These are phyloP conservation scores for Sus scrofa DNA, from an alignment of 2,113 vertebrate genomes.

Conservation along the genomic window DNA sequence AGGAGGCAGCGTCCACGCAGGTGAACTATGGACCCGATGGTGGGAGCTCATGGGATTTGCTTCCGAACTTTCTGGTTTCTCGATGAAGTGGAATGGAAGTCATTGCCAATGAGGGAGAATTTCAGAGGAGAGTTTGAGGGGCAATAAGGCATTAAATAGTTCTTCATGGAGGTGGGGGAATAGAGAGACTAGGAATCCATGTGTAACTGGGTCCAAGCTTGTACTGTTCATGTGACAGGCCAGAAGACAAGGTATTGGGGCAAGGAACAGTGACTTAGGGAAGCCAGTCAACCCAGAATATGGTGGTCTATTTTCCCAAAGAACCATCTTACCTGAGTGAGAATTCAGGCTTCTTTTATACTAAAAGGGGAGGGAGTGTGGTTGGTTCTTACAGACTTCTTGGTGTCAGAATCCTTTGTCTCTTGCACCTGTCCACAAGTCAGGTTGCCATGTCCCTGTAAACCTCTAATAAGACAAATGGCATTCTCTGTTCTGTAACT, in stretches of 20 bases:
- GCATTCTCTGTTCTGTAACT: not conserved
- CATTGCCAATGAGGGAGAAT: rapidly evolving
- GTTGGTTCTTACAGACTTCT: not conserved
- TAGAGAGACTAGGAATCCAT: rapidly evolving
- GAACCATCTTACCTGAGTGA: not conserved
- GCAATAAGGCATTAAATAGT: rapidly evolving
- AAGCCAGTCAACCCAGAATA: not conserved
- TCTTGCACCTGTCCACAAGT: not conserved
- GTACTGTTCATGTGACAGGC: not conserved
- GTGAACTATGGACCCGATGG: rapidly evolving
- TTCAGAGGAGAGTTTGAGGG: not conserved
- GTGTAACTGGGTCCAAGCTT: not conserved
- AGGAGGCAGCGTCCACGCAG: rapidly evolving
- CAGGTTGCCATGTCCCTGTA: not conserved
- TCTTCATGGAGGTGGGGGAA: rapidly evolving
- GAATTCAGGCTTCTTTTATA: not conserved
- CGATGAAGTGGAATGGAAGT: not conserved
- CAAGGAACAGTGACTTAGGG: not conserved
- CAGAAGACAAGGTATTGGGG: not conserved
- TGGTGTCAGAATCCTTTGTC: not conserved
- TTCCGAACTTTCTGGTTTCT: not conserved
- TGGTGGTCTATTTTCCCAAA: not conserved
- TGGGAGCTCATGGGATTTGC: rapidly evolving
- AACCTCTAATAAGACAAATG: not conserved
- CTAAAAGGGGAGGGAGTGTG: not conserved